Evolutionary conservation across 2,888 invertebrate genomes (phyloP).

Genomic region (Ectemnius lituratus): DNA sequence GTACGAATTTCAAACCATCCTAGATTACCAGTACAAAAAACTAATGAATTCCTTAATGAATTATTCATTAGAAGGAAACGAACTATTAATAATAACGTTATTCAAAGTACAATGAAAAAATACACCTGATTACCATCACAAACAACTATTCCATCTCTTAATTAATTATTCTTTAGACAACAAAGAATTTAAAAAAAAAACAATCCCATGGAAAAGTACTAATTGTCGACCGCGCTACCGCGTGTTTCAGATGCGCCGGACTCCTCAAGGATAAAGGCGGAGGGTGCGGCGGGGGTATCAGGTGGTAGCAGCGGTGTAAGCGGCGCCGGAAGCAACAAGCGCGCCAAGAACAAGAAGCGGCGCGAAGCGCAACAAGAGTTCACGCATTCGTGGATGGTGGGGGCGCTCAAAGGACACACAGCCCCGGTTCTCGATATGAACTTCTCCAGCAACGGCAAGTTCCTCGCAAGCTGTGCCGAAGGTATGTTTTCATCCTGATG

Average conservation of each 20-base stretch:
- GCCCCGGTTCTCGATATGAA: slow-evolving; percentile 87
- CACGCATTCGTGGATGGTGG: slow-evolving; percentile 83
- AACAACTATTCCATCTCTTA: too few relatives aligned
- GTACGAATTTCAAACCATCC: too few relatives aligned
- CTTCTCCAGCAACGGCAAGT: slow-evolving; percentile 92
- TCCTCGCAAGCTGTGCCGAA: slow-evolving; percentile 89
- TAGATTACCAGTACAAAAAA: too few relatives aligned
- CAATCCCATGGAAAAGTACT: too few relatives aligned
- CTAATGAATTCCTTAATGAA: too few relatives aligned
- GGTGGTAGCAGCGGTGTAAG: not conserved
- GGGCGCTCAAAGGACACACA: slow-evolving; percentile 90
- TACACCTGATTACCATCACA: too few relatives aligned
- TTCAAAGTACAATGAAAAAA: too few relatives aligned
- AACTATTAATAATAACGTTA: too few relatives aligned
- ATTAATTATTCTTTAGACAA: too few relatives aligned
- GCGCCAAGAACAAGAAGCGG: slow-evolving; percentile 71
- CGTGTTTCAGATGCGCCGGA: slow-evolving; percentile 33
- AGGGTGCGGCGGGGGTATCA: slow-evolving; percentile 18
- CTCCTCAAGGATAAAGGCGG: slow-evolving; percentile 37
- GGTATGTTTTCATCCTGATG: slow-evolving; percentile 80
- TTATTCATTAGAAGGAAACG: too few relatives aligned
- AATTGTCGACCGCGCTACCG: too few relatives aligned
- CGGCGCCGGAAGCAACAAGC: slow-evolving; percentile 57
- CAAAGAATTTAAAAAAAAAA: too few relatives aligned
- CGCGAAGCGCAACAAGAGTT: slow-evolving; percentile 73